A percentile compares a stretch with the other conserved stretches of the same genome.
Evolutionary conservation across 2,888 invertebrate species (phyloP).

Genomic region (Resseliella maxima): DNA sequence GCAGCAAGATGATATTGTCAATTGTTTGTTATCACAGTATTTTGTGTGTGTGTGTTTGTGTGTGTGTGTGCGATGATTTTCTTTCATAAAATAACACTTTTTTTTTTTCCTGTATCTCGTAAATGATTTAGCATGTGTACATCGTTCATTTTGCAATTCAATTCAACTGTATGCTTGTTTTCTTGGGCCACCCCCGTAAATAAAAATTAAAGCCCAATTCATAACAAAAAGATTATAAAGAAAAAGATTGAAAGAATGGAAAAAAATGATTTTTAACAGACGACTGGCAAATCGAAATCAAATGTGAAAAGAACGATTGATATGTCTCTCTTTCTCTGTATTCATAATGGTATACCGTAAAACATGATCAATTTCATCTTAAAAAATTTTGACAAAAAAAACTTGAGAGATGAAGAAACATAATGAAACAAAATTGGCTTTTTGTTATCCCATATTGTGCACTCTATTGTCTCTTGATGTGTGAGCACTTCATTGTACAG

Average conservation of each 20-base stretch:
- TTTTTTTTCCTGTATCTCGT: background rate
- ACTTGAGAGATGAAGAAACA: background rate
- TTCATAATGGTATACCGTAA: background rate
- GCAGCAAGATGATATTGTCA: background rate
- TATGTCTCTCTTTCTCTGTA: background rate
- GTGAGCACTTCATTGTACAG: too few relatives aligned
- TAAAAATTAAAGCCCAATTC: conserved; percentile 33
- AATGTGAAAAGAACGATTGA: background rate
- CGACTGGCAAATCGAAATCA: background rate
- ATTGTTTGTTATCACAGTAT: conserved; percentile 28
- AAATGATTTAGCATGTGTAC: background rate
- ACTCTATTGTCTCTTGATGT: background rate
- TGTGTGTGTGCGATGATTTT: background rate
- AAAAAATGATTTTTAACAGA: background rate
- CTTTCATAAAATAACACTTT: background rate
- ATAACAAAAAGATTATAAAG: background rate
- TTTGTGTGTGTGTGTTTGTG: background rate
- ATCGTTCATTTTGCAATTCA: too few relatives aligned
- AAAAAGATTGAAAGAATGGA: background rate
- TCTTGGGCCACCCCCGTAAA: conserved; percentile 26
- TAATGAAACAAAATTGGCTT: background rate
- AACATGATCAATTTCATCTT: conserved; percentile 38
- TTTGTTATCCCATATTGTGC: background rate
- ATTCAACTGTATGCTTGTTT: background rate
- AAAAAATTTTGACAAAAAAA: background rate